Conservation (phyloP, 2,113 vertebrate genomes). For the Hylia prasina region DNA sequence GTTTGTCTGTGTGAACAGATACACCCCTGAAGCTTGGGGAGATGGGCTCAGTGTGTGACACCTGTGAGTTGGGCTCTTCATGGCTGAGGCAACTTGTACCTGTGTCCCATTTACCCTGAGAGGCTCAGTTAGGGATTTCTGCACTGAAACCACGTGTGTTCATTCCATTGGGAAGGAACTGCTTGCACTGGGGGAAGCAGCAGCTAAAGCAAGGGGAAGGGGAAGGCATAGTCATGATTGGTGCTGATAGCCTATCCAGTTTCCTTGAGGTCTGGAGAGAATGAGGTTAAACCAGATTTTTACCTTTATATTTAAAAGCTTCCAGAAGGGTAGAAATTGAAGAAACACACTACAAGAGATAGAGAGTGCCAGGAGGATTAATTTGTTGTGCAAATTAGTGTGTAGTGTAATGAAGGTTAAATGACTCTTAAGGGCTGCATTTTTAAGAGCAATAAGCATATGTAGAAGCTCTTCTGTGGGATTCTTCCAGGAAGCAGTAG, state of each 20-base stretch:
- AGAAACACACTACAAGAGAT: background rate
- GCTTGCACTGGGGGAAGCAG: background rate
- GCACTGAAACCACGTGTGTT: rapidly evolving
- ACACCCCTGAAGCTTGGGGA: background rate
- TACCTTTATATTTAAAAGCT: background rate
- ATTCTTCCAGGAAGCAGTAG: background rate
- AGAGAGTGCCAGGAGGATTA: background rate
- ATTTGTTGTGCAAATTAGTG: background rate
- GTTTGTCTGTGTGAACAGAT: background rate
- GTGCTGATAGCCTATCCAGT: background rate
- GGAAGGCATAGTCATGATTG: background rate
- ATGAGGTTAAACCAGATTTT: background rate
- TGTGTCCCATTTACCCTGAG: background rate
- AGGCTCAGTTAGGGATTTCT: background rate
- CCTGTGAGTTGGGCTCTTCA: background rate
- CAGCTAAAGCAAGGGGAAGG: background rate
- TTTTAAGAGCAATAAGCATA: background rate
- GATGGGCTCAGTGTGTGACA: too few relatives aligned
- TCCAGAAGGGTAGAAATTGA: background rate
- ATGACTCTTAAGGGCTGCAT: background rate
- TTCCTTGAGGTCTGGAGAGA: background rate
- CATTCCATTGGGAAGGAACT: background rate
- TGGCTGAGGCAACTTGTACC: background rate
- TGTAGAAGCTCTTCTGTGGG: background rate
- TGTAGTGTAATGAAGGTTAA: background rate